These are phyloP conservation scores for Andricus grossulariae DNA, from an alignment of 1,140 invertebrate genomes.

Conservation along the genomic window DNA sequence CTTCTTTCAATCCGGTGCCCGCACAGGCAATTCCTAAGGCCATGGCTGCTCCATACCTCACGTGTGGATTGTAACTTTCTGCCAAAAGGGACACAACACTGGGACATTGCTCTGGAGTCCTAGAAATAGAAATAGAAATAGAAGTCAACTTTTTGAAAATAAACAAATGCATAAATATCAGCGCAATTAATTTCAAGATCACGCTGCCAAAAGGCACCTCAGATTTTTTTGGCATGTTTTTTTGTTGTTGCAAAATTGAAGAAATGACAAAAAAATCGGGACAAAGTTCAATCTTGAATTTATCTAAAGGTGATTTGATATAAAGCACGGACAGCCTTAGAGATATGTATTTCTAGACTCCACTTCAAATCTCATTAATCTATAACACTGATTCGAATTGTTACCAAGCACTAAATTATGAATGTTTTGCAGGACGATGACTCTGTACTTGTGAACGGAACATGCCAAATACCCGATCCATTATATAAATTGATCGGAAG, in stretches of 20 bases:
- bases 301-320: no score
- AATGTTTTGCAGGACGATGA: conserved; percentile 82
- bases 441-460: conserved; percentile 86
- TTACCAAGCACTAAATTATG: background rate
- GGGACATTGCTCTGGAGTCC: conserved; percentile 97
- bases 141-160: conserved; percentile 11
- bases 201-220: no score
- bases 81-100: conserved; percentile 96
- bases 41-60: conserved; percentile 99
- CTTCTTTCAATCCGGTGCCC: conserved; percentile 96
- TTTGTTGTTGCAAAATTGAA: no score
- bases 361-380: no score
- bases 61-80: conserved; percentile 99
- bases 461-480: conserved; percentile 91
- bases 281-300: no score
- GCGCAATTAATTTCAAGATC: no score
- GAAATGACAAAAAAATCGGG: no score
- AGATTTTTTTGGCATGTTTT: no score
- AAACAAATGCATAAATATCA: background rate
- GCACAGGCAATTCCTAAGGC: conserved; percentile 99
- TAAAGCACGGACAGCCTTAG: no score
- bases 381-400: no score
- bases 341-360: no score
- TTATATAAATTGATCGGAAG: conserved; percentile 94
- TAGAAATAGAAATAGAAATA: conserved; percentile 72